A percentile compares a stretch with the other conserved stretches of the same genome.
These are phyloP conservation scores for Lymantria monacha DNA, from an alignment of 2,888 invertebrate genomes.

Conservation along the genomic window DNA sequence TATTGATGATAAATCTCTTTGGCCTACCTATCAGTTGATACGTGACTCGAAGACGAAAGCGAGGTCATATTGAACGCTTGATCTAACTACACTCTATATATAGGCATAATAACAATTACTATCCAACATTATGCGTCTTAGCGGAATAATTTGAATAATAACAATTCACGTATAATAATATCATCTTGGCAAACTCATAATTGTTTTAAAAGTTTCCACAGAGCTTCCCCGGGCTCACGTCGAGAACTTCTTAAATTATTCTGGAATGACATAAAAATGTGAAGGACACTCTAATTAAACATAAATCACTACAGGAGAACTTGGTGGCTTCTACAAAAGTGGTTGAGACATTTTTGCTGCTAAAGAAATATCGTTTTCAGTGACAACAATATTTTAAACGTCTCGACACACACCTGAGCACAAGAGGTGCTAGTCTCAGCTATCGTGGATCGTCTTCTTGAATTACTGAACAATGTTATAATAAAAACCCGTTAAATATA, in stretches of 20 bases:
- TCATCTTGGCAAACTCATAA: constrained; percentile 41
- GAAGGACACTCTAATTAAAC: constrained; percentile 69
- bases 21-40: constrained; percentile 42
- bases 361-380: constrained; percentile 69
- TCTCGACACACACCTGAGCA: constrained; percentile 65
- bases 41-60: constrained; percentile 40
- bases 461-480: constrained; percentile 11
- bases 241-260: constrained; percentile 56
- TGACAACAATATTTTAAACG: constrained; percentile 69
- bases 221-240: constrained; percentile 37
- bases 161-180: constrained; percentile 35
- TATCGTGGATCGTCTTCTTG: constrained; percentile 37
- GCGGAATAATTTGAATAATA: too few species aligned
- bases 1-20: constrained; percentile 44
- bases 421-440: constrained; percentile 60
- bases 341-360: constrained; percentile 62
- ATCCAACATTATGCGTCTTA: too few species aligned
- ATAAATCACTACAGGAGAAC: constrained; percentile 69
- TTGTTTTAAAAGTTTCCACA: constrained; percentile 48
- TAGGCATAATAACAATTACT: too few species aligned
- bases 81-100: not conserved
- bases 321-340: constrained; percentile 51
- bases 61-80: constrained; percentile 40
- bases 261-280: constrained; percentile 57
- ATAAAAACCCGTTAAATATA: not conserved